Base-by-base conservation (phyloP, 2,113 vertebrate genomes). In the Leptobrachium ailaonicum region DNA sequence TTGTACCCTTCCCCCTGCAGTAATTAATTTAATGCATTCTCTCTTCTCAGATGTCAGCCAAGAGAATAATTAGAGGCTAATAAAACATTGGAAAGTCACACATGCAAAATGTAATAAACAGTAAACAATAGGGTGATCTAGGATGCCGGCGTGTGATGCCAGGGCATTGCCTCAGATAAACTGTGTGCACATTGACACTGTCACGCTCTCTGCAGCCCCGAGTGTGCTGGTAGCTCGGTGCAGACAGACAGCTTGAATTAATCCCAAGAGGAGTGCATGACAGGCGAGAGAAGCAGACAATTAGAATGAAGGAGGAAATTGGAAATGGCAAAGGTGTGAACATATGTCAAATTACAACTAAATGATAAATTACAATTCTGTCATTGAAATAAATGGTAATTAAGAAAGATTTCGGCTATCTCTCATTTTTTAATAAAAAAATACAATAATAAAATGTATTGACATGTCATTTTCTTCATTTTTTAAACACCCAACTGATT, bases 361-460 rank as follows among this genome's bases (percentile, higher is more conserved):
- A 99, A 98, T 99, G 96, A 99, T 99, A 97, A 99, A 99, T 98
- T 96, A 95, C 96, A 97, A 96, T 97, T 97, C 95, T 94, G 94
- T 96, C 96, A 97, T 95, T 94, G 95, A 94, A 94, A 94, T 94
- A 94, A 94, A 93, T 85, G 82, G 91, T 92, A 94, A 93, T 94
- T 94, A 94, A 94, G 92, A 93, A 93, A 90, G 92, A 93, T 94
- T 94, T 92, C 91, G 86, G 91, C 90, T 89, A 86, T 86, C 87
- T 88, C 73, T 87, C 89, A 84, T 81, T 84, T 56, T 87, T 84
- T 83, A 82, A 53, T 75, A 69, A 81, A 77, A 72, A 84, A 77
- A 79, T 70, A 80, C 60, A 73, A 82, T 67, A 81, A 84, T 43
- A 77, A 79, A 88, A 69, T 0, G 0, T 13, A 42, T 13, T 1